Base-by-base conservation (phyloP, 2,113 vertebrate genomes). In the Varanus salvator region DNA sequence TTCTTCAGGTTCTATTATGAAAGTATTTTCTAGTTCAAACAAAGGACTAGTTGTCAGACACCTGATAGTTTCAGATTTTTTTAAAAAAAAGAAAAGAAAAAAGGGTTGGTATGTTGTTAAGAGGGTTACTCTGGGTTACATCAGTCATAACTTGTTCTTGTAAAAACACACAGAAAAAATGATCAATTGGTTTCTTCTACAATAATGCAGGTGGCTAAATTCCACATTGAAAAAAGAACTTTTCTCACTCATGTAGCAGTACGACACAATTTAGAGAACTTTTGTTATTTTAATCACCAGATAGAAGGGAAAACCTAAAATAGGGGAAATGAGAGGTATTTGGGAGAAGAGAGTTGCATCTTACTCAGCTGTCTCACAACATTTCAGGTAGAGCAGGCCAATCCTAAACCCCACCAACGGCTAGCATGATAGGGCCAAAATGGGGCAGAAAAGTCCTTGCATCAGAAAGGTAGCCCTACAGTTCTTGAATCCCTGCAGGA, bases 91-190 rank as follows among this genome's bases (percentile, higher is more conserved):
- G 57, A 90, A 92, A 96, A 94, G 19, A 64, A 64, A 64, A 21
- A 64, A 94, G 91, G 93, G 91, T 88, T 91, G 78, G 86, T 94
- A 95, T 97, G 94, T 93, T 90, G 84, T 90, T 91, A 90, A 90
- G 81, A 93, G 93, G 93, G 91, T 94, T 96, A 96, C 93, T 96
- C 85, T 94, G 90, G 84, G 89, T 91, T 94, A 95, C 94, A 96
- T 97, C 94, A 96, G 96, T 97, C 94, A 95, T 93, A 96, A 97
- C 96, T 96, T 95, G 94, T 96, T 97, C 95, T 96, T 96, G 95
- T 93, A 95, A 96, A 97, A 96, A 96, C 92, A 95, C 78, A 93
- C 90, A 95, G 92, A 95, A 92, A 44, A 93, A 94, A 92, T 90
- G 88, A 90, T 95, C 95, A 94, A 87, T 93, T 89, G 94, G 94